These are phyloP conservation scores for Pyrgus malvae DNA, from an alignment of 2,888 invertebrate species.

Conservation along the genomic window DNA sequence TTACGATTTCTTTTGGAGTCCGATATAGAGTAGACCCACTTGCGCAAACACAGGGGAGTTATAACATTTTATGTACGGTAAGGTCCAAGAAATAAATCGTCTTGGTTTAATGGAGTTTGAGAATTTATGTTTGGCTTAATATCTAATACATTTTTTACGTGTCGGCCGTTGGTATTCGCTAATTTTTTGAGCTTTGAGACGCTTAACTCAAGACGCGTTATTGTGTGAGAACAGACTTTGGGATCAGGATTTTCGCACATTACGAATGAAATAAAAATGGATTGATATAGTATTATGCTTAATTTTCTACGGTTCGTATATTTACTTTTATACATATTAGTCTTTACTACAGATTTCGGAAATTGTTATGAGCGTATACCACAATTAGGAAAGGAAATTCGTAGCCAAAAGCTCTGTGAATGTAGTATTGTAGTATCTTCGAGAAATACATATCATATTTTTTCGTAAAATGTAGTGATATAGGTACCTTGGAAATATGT, in stretches of 20 bases:
- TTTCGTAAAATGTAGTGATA: too few relatives aligned
- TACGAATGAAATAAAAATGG: not conserved
- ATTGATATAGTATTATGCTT: not conserved
- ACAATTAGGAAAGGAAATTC: too few relatives aligned
- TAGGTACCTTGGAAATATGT: too few relatives aligned
- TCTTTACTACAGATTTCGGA: too few relatives aligned
- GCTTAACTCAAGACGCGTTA: slow-evolving; percentile 15
- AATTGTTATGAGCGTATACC: too few relatives aligned
- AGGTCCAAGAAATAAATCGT: slow-evolving; percentile 61
- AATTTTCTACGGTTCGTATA: not conserved
- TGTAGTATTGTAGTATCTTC: too few relatives aligned
- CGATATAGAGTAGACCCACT: slow-evolving; percentile 45
- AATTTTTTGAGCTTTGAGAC: slow-evolving; percentile 28
- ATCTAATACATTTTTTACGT: slow-evolving; percentile 56
- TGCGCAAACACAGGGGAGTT: slow-evolving; percentile 69
- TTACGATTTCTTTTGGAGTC: not conserved
- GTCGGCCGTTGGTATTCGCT: slow-evolving; percentile 36
- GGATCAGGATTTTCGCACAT: slow-evolving; percentile 13
- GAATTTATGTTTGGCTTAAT: slow-evolving; percentile 66
- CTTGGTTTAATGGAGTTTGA: slow-evolving; percentile 69
- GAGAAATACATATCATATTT: too few relatives aligned
- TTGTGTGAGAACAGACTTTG: slow-evolving; percentile 11
- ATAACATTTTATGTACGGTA: slow-evolving; percentile 40
- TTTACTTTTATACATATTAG: not conserved
- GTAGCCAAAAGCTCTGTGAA: too few relatives aligned